phyloP scores from a whole-genome alignment of 2,888 invertebrate species.

The Cyrtodaria siliqua region DNA sequence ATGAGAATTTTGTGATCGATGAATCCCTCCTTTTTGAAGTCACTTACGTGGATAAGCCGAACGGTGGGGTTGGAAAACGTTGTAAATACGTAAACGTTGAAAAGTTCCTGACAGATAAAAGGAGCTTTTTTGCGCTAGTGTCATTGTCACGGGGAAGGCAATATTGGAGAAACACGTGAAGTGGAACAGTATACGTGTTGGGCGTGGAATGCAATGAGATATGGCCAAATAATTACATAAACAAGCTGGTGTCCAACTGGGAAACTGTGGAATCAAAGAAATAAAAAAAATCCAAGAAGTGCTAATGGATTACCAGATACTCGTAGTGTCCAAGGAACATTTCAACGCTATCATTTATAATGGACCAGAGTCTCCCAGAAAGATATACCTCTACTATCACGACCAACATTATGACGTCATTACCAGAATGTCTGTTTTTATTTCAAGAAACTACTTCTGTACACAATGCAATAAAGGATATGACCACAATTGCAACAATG shows the following conservation, averaged over 20 bases:
- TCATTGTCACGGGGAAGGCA: conserved; percentile 55
- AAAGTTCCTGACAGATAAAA: conserved; percentile 5
- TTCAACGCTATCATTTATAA: conserved; percentile 43
- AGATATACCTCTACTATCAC: conserved; percentile 43
- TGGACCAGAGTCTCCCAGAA: conserved; percentile 36
- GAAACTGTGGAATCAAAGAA: conserved; percentile 48
- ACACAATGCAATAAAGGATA: conserved; percentile 31
- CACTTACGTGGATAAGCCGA: conserved; percentile 28
- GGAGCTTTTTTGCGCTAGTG: conserved; percentile 48
- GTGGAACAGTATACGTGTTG: conserved; percentile 40
- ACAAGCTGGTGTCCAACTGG: conserved; percentile 17
- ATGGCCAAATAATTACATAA: conserved; percentile 26
- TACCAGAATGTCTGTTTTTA: conserved; percentile 46
- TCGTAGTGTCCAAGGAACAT: conserved; percentile 42
- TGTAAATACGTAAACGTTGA: conserved; percentile 9
- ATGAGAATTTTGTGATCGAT: conserved; percentile 37
- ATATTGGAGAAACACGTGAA: conserved; percentile 38
- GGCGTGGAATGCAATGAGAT: conserved; percentile 18
- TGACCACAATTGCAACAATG: conserved; percentile 27
- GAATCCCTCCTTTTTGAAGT: conserved; percentile 34
- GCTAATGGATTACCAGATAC: conserved; percentile 33
- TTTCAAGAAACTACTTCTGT: conserved; percentile 37
- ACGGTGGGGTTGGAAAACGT: conserved; percentile 1
- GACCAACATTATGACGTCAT: conserved; percentile 55
- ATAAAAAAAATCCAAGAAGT: conserved; percentile 41